Evolutionary conservation across 1,140 invertebrate genomes (phyloP).

Genomic region (Berghia stephanieae): DNA sequence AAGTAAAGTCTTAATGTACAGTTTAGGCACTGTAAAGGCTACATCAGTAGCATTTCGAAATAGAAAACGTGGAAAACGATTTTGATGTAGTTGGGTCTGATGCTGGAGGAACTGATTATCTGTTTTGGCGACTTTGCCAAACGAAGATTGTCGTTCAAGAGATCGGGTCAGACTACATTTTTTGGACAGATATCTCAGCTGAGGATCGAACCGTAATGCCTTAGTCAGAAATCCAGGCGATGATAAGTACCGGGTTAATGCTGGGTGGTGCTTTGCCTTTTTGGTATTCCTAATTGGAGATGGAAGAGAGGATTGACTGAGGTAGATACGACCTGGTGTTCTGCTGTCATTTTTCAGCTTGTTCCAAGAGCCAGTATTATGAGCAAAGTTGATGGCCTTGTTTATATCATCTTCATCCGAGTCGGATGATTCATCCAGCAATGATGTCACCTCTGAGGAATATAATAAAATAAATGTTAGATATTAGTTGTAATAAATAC

Average conservation of each 20-base stretch:
- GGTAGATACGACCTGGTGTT: not conserved
- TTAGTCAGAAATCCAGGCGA: not conserved
- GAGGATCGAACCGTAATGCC: too few relatives aligned
- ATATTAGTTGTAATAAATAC: not conserved
- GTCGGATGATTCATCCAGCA: conserved; percentile 24
- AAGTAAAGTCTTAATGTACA: not conserved
- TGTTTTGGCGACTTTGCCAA: too few relatives aligned
- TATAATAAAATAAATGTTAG: conserved; percentile 16
- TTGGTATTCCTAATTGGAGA: not conserved
- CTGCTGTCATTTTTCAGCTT: not conserved
- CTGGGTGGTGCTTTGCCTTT: not conserved
- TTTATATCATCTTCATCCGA: conserved; percentile 21
- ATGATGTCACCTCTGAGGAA: conserved; percentile 21
- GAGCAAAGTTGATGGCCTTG: not conserved
- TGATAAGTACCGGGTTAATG: not conserved
- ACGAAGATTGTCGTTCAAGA: too few relatives aligned
- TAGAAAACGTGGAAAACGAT: too few relatives aligned
- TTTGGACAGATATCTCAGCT: too few relatives aligned
- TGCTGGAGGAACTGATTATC: too few relatives aligned
- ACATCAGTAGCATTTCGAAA: not conserved
- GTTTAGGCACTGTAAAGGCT: not conserved
- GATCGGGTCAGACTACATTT: too few relatives aligned
- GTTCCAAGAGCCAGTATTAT: too few relatives aligned
- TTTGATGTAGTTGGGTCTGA: too few relatives aligned
- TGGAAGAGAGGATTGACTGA: not conserved